Conservation (phyloP, 92 coral and sea anemone genomes). For the Palythoa heliodiscus region DNA sequence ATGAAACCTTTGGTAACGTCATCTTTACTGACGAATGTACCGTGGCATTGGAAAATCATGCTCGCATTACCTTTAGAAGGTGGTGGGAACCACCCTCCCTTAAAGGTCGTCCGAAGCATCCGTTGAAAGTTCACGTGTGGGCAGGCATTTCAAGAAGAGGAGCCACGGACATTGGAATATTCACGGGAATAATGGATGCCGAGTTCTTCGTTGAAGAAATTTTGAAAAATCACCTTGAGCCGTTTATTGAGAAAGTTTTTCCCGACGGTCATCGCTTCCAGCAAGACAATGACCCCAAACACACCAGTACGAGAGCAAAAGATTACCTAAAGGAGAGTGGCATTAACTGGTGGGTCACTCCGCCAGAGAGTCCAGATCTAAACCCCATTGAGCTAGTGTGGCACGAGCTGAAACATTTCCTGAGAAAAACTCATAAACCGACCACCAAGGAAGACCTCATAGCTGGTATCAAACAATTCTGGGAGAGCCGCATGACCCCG, state of each 20-base stretch:
- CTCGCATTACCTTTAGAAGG: constrained; percentile 45
- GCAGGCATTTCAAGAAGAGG: constrained; percentile 52
- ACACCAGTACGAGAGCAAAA: constrained; percentile 13
- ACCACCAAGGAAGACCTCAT: constrained; percentile 47
- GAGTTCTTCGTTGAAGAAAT: constrained; percentile 27
- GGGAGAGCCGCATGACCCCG: constrained; percentile 30
- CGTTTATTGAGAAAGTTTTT: constrained; percentile 6
- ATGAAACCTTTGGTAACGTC: constrained; percentile 44
- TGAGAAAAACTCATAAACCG: constrained; percentile 33
- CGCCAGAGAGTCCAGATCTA: too few relatives aligned
- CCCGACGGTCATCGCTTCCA: constrained; percentile 46
- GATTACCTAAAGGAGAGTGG: neutral
- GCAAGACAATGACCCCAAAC: too few relatives aligned
- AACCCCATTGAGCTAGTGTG: constrained; percentile 49
- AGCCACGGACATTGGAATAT: constrained; percentile 41
- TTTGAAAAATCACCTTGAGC: constrained; percentile 1
- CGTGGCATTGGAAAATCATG: constrained; percentile 46
- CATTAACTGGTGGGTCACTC: constrained; percentile 37
- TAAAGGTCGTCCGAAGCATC: too few relatives aligned
- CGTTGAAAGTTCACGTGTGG: constrained; percentile 51
- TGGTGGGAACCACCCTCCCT: constrained; percentile 42
- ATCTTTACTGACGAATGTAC: constrained; percentile 62
- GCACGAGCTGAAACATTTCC: constrained; percentile 48
- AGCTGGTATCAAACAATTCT: constrained; percentile 37
- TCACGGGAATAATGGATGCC: constrained; percentile 44